phyloP scores from a whole-genome alignment of 2,888 invertebrate species.

The Lithosia quadra region DNA sequence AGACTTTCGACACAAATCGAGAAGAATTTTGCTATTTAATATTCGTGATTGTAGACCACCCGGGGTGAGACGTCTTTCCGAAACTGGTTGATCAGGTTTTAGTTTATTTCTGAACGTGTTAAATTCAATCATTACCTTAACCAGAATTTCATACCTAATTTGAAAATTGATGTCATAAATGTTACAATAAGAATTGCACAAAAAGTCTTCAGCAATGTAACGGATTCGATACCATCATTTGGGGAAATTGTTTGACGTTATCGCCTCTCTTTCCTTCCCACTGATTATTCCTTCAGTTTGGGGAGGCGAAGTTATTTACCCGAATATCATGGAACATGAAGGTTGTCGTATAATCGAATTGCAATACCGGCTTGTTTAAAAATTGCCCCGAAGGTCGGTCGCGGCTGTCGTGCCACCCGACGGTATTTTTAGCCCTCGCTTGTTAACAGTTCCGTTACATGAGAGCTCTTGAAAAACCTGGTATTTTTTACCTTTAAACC shows the following conservation, averaged over 20 bases:
- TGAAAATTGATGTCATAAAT: neutral
- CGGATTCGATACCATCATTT: conserved; percentile 1
- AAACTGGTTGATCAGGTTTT: neutral
- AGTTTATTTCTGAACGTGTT: neutral
- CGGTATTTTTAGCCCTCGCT: conserved; percentile 60
- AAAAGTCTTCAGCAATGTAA: neutral
- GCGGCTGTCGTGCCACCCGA: conserved; percentile 51
- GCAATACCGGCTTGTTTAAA: conserved; percentile 50
- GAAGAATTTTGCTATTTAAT: neutral
- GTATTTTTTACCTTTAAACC: conserved; percentile 24
- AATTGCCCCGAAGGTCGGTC: conserved; percentile 58
- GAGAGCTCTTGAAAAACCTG: conserved; percentile 38
- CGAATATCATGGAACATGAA: conserved; percentile 26
- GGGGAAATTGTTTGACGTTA: conserved; percentile 2
- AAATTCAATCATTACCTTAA: neutral
- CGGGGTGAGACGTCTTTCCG: neutral
- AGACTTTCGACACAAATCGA: neutral
- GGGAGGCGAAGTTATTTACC: conserved; percentile 13
- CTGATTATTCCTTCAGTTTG: neutral
- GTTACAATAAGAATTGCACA: neutral
- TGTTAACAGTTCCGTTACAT: conserved; percentile 48
- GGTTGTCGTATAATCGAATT: conserved; percentile 36
- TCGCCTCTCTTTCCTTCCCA: conserved; percentile 9
- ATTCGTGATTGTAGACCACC: neutral
- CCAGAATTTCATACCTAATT: neutral